Evolutionary conservation across 2,888 invertebrate genomes (phyloP).

Genomic region (Temnothorax unifasciatus): DNA sequence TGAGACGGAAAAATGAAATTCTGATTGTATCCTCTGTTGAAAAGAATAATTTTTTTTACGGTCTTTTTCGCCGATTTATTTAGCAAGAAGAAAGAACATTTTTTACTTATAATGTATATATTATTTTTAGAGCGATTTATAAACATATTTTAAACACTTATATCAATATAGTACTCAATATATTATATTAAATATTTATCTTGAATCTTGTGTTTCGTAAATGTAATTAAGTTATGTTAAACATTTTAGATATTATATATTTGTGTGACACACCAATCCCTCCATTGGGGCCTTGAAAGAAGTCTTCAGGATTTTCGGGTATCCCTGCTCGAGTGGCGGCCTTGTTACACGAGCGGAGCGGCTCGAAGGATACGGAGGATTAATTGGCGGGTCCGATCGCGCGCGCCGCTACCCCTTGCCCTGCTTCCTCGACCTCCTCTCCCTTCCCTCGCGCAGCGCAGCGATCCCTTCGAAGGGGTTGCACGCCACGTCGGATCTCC

Average conservation of each 20-base stretch:
- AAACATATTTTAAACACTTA: neutral
- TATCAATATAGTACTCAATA: neutral
- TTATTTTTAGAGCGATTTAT: neutral
- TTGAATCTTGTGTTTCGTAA: neutral
- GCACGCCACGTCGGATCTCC: conserved; percentile 53
- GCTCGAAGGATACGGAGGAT: conserved; percentile 45
- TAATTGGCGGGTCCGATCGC: conserved; percentile 68
- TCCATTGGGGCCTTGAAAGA: neutral
- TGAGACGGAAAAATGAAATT: neutral
- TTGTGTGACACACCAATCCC: neutral
- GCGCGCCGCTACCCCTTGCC: conserved; percentile 49
- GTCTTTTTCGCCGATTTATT: neutral
- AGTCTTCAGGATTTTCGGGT: conserved; percentile 7
- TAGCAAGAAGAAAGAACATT: too few species aligned
- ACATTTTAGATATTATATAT: neutral
- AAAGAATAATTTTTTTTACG: neutral
- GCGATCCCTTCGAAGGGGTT: conserved; percentile 62
- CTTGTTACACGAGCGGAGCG: conserved; percentile 27
- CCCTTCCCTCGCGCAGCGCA: conserved; percentile 44
- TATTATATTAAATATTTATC: neutral
- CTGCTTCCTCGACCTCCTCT: conserved; percentile 13
- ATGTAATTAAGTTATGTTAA: neutral
- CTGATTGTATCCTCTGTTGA: neutral
- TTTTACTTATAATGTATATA: neutral
- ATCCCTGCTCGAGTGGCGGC: conserved; percentile 25